phyloP scores from a whole-genome alignment of 37 sponge, comb jelly and placozoan genomes.

The Amphimedon queenslandica region DNA sequence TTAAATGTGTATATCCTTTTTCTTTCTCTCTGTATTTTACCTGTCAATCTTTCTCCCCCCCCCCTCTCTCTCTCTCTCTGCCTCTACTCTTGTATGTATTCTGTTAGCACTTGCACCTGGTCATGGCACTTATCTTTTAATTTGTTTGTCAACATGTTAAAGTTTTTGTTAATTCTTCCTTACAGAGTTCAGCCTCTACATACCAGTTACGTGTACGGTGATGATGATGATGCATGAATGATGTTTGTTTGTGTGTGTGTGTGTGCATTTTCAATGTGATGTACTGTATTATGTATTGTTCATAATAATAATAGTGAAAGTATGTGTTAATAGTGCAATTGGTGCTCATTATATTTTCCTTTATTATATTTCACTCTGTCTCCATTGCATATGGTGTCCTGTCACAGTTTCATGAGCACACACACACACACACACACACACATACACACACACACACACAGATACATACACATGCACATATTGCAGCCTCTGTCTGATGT shows the following conservation, averaged over 20 bases:
- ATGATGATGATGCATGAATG: too few species aligned
- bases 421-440: neutral
- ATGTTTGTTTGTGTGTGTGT: constrained; percentile 1
- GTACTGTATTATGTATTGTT: neutral
- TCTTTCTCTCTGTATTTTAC: too few species aligned
- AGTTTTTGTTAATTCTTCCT: too few species aligned
- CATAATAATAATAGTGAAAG: neutral
- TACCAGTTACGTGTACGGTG: neutral
- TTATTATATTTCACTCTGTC: neutral
- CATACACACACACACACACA: constrained; percentile 11
- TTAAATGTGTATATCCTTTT: too few species aligned
- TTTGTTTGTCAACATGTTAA: too few species aligned
- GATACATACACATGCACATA: constrained; percentile 7
- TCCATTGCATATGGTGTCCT: neutral
- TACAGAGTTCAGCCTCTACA: too few species aligned
- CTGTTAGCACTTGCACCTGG: too few species aligned
- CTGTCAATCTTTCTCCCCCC: too few species aligned
- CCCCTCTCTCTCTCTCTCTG: too few species aligned
- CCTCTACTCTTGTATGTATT: too few species aligned
- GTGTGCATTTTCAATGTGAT: neutral
- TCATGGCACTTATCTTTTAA: too few species aligned
- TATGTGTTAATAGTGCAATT: neutral
- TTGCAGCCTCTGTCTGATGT: too few species aligned
- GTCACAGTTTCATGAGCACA: neutral
- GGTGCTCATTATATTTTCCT: neutral